Conservation (phyloP, 53 echinoderm and acorn worm species). For the Arbacia lixula region DNA sequence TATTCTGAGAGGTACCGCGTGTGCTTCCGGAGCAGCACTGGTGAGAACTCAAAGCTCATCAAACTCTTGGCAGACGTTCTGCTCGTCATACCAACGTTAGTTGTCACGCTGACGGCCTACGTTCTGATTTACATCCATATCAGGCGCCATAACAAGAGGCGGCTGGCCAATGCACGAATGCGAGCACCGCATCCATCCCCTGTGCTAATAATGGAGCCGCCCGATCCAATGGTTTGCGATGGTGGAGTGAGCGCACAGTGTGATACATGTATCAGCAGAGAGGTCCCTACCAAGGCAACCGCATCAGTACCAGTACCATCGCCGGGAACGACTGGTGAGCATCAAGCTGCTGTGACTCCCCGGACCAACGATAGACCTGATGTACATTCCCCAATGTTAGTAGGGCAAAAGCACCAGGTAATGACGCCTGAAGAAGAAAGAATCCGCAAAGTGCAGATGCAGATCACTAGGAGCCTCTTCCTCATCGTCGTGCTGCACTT, state of each 20-base stretch:
- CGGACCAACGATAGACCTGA: too few relatives aligned
- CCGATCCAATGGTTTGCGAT: too few relatives aligned
- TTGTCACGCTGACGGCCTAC: constrained; percentile 14
- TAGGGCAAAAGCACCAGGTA: too few relatives aligned
- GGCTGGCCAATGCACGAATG: neutral
- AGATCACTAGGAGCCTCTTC: constrained; percentile 35
- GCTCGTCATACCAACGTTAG: neutral
- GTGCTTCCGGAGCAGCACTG: neutral
- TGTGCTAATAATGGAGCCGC: too few relatives aligned
- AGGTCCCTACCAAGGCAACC: too few relatives aligned
- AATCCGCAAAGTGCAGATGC: constrained; percentile 11
- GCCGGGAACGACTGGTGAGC: too few relatives aligned
- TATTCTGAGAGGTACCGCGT: constrained; percentile 32
- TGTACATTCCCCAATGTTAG: too few relatives aligned
- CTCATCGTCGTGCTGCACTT: constrained; percentile 27
- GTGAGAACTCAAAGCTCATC: neutral
- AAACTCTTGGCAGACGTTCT: neutral
- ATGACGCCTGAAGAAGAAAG: neutral
- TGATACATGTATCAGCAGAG: too few relatives aligned
- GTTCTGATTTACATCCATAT: constrained; percentile 15
- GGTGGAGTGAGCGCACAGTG: too few relatives aligned
- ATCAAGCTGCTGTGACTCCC: too few relatives aligned
- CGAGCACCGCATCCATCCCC: too few relatives aligned
- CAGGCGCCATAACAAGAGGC: neutral
- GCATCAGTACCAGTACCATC: too few relatives aligned